These are phyloP conservation scores for Dilophus febrilis DNA, from an alignment of 2,888 invertebrate genomes.

Conservation along the genomic window DNA sequence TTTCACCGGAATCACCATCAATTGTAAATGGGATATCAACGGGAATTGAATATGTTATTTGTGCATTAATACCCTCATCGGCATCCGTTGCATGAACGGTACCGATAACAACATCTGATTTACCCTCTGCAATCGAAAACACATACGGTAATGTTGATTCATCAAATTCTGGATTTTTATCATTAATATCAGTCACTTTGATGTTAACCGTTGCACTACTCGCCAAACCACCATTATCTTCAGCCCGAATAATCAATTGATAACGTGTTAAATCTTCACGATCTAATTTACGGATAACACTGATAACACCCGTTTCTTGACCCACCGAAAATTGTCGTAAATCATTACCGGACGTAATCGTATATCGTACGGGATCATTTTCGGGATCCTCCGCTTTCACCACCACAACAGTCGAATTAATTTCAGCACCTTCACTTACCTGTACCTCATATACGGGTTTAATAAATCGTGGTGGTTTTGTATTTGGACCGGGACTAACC, in stretches of 20 bases:
- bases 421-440: slow-evolving; percentile 76
- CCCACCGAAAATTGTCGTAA: slow-evolving; percentile 76
- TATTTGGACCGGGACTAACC: slow-evolving; percentile 69
- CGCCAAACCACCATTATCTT: slow-evolving; percentile 66
- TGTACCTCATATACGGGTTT: slow-evolving; percentile 71
- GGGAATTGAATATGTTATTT: slow-evolving; percentile 64
- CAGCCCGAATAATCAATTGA: slow-evolving; percentile 71
- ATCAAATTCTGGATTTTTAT: slow-evolving; percentile 81
- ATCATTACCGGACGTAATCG: slow-evolving; percentile 76
- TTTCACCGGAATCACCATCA: slow-evolving; percentile 62
- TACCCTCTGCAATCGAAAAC: slow-evolving; percentile 64
- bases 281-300: slow-evolving; percentile 68
- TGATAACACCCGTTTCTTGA: slow-evolving; percentile 72
- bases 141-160: slow-evolving; percentile 51
- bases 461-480: slow-evolving; percentile 63
- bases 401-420: slow-evolving; percentile 69
- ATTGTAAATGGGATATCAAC: slow-evolving; percentile 61
- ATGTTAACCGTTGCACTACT: slow-evolving; percentile 75
- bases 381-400: slow-evolving; percentile 79
- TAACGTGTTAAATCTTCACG: slow-evolving; percentile 79
- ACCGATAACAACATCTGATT: slow-evolving; percentile 44
- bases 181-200: slow-evolving; percentile 79
- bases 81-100: slow-evolving; percentile 70
- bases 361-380: slow-evolving; percentile 69
- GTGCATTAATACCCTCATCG: slow-evolving; percentile 71